These are phyloP conservation scores for Strix occidentalis DNA, from an alignment of 2,797 vertebrate genomes.

Conservation along the genomic window DNA sequence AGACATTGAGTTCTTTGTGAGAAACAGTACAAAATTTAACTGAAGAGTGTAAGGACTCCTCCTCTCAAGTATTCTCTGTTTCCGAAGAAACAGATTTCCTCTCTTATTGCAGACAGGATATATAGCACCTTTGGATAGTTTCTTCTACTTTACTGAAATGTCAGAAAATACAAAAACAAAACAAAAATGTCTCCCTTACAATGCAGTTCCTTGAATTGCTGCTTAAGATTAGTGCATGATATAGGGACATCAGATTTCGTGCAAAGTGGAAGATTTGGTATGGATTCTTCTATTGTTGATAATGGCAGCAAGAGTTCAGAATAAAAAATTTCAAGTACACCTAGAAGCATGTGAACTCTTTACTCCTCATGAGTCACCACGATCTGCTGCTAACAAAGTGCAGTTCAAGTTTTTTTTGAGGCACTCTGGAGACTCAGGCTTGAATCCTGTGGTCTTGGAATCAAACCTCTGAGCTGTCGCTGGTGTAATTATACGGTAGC, in stretches of 20 bases:
- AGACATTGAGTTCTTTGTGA: constrained; percentile 5
- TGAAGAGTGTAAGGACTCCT: constrained; percentile 42
- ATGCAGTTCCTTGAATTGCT: constrained; percentile 22
- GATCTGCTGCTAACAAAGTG: constrained; percentile 54
- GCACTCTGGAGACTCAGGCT: constrained; percentile 75
- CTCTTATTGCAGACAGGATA: constrained; percentile 58
- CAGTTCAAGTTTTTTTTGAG: constrained; percentile 71
- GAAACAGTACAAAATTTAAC: constrained; percentile 16
- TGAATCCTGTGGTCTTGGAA: background rate
- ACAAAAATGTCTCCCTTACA: background rate
- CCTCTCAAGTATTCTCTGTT: constrained; percentile 45
- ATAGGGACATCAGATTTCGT: background rate
- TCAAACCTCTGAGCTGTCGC: constrained; percentile 94
- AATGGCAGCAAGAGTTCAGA: background rate
- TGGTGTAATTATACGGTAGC: constrained; percentile 60
- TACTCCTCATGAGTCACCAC: background rate
- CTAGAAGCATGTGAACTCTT: constrained; percentile 36
- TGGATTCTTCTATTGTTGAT: background rate
- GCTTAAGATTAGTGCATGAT: constrained; percentile 29
- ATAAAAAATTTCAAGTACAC: constrained; percentile 74
- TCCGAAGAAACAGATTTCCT: constrained; percentile 39
- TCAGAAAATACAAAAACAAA: constrained; percentile 5
- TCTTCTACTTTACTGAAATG: constrained; percentile 4
- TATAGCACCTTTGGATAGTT: constrained; percentile 84
- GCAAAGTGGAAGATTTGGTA: background rate